Base-by-base conservation (phyloP, 2,888 invertebrate genomes). In the Agrilus mali region DNA sequence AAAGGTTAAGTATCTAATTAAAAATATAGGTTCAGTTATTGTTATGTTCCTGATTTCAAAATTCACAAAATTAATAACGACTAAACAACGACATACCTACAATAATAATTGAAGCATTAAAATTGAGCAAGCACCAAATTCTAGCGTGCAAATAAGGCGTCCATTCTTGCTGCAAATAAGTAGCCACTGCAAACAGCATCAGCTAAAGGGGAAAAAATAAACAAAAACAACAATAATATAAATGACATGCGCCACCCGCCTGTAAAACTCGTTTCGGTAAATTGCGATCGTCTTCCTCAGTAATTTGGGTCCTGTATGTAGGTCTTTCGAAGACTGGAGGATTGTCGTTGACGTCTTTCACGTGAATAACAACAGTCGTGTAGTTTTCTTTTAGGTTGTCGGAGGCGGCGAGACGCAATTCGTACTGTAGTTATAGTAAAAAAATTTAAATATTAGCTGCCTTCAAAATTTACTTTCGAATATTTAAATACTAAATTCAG, bases 301-400 rank as follows among this genome's bases (percentile, higher is more conserved):
- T 93, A 69, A 94, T 93, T 72, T 93, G 92, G 41, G 93, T 90
- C 62, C 90, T 81, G 73, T 93, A 94, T 44, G 89, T 90, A 41
- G 93, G 92, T 53, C 92, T 74, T 69, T 92, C 90, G 70, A 97
- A 97, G 55, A 90, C 89, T 3, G 96, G 96, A 36, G 94, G 89
- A 74, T 96, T 96, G 75, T 97, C 96, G 70, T 96, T 96, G 54
- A 95, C 93, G 68, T 97, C 95, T 71, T 92, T 94, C 58, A 95
- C 90, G 70, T 93, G 89, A 61, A 95, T 94, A 61, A 94, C 92
- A 53, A 95, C 94, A 34, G 89, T 93, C 36, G 94, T 94, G 73
- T 88, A 89, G 77, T 94, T 94, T 71, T 95, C 94, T 74, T 93
- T 93, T 65, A 92, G 77, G 76, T 95, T 95, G 74, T 92, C 90